Evolutionary conservation across 2,797 vertebrate genomes (phyloP), one percentile per base, ranked within the genome.

Genomic region (Ceyx erithaca): DNA sequence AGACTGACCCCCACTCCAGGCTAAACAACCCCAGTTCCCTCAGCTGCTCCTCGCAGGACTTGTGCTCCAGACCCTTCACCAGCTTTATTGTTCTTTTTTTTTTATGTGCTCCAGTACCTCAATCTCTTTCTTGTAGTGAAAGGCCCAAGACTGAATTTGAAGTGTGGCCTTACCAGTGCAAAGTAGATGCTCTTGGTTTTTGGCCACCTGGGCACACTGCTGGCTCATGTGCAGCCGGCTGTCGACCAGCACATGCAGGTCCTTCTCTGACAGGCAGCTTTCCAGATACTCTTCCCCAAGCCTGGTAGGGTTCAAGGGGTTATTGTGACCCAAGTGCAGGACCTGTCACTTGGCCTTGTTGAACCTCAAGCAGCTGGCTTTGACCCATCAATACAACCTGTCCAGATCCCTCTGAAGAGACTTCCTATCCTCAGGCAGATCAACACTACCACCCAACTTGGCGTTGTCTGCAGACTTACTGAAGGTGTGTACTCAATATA

Each of bases 351-450:
- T 37, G 5, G 15, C 23, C 68, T 80, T 35, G 8, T 43, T 59
- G 46, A 40, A 59, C 1, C 3, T 54, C 19, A 7, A 16, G 28
- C 19, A 21, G 0, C 3, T 75, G 52, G 6, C 14, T 69, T 59
- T 0, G 0, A 20, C 12, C 10, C 51, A 66, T 17, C 2, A 0
- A 49, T 26, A 9, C 33, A 59, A 5, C 28, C 41, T 37, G 28
- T 20, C 16, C 26, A 59, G 46, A 33, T 64, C 14, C 12, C 17
- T 41, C 23, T 43, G 5, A 64, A 64, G 26, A 59, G 7, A 26
- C 69, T 59, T 49, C 6, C 20, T 59, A 14, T 10, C 14, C 10
- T 40, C 8, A 4, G 46, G 12, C 33, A 37, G 12, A 30, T 31
- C 16, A 30, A 54, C 10, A 23, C 4, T 31, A 6, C 22, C 4